Percentiles rank a stretch among this genome's conserved stretches.
phyloP scores from a whole-genome alignment of 2,797 vertebrate genomes.

The Psittacula derbiana region DNA sequence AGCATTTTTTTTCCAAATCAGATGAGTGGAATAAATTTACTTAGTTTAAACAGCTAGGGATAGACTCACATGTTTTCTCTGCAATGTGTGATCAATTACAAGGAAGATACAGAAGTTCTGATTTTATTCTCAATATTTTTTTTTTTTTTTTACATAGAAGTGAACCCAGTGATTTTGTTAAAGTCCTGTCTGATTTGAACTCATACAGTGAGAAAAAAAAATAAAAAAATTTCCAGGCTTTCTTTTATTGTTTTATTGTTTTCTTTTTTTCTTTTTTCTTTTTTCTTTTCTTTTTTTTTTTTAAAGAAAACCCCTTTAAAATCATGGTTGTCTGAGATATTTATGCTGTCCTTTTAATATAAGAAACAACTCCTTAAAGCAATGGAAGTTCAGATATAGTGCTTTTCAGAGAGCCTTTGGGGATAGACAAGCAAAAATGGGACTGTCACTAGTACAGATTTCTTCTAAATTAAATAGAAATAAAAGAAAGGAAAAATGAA shows the following conservation, averaged over 20 bases:
- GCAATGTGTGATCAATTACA: background rate
- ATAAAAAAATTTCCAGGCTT: background rate
- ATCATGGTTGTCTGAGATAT: background rate
- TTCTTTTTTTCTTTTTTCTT: background rate
- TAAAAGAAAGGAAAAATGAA: background rate
- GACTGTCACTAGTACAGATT: background rate
- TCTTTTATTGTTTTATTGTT: background rate
- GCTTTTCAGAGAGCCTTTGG: background rate
- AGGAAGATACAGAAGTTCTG: background rate
- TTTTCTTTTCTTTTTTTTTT: background rate
- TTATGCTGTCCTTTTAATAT: background rate
- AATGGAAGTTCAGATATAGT: background rate
- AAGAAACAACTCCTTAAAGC: background rate
- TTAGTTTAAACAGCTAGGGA: background rate
- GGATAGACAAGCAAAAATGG: background rate
- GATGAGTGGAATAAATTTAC: background rate
- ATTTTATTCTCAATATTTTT: background rate
- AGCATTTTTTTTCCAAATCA: background rate
- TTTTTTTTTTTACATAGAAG: background rate
- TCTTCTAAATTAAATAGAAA: background rate
- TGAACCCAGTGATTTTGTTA: background rate
- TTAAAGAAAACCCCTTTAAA: background rate
- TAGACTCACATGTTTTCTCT: background rate
- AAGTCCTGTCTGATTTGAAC: background rate
- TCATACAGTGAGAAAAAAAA: background rate